Conservation (phyloP, 2,797 vertebrate genomes). For the Nyctibius grandis region DNA sequence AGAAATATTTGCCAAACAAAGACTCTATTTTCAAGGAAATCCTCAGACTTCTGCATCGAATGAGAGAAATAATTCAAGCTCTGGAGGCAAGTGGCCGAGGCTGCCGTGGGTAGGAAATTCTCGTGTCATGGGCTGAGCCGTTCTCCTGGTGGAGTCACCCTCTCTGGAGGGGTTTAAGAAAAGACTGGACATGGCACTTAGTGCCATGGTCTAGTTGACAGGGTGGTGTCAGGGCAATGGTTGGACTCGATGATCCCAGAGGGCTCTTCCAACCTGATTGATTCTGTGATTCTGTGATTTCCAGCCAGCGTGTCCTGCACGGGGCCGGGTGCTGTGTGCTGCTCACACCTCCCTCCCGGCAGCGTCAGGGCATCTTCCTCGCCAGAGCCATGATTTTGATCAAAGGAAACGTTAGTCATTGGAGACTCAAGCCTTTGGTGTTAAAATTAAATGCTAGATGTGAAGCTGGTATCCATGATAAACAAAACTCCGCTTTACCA, state of each 20-base stretch:
- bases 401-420: neutral
- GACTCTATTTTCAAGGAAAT: slow-evolving; percentile 24
- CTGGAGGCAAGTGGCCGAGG: neutral
- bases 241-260: too few relatives aligned
- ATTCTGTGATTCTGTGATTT: too few relatives aligned
- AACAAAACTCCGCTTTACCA: neutral
- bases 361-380: neutral
- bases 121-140: neutral
- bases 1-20: slow-evolving; percentile 38
- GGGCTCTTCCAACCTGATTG: too few relatives aligned
- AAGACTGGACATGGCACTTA: too few relatives aligned
- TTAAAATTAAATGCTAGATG: neutral
- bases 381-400: neutral
- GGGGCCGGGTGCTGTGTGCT: too few relatives aligned
- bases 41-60: neutral
- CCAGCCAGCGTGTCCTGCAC: too few relatives aligned
- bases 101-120: neutral
- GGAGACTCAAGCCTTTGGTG: neutral
- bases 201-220: too few relatives aligned
- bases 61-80: slow-evolving; percentile 18
- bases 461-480: neutral
- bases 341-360: neutral
- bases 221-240: too few relatives aligned
- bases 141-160: too few relatives aligned
- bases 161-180: too few relatives aligned